phyloP scores from a whole-genome alignment of 2,888 invertebrate species.

The Tiphia femorata region DNA sequence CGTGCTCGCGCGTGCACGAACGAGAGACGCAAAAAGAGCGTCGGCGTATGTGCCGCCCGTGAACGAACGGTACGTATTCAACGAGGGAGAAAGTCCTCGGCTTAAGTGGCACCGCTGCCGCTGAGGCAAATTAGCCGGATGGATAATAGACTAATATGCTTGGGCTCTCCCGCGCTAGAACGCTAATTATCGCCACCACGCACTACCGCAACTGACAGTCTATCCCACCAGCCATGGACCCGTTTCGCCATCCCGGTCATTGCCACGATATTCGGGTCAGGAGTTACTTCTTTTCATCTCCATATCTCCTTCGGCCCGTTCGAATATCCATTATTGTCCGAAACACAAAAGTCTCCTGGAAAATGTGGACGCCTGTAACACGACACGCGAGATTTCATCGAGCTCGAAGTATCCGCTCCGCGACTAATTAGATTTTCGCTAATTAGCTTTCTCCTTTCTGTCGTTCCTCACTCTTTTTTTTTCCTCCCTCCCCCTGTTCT shows the following conservation, averaged over 20 bases:
- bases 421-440: conserved; percentile 40
- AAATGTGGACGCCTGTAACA: too few relatives aligned
- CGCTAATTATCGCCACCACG: conserved; percentile 28
- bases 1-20: neutral
- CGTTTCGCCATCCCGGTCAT: conserved; percentile 21
- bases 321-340: too few relatives aligned
- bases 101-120: conserved; percentile 26
- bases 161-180: conserved; percentile 19
- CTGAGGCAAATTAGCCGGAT: conserved; percentile 32
- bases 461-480: conserved; percentile 16
- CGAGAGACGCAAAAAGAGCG: conserved; percentile 2
- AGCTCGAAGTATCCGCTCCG: conserved; percentile 20
- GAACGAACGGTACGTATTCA: neutral
- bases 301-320: neutral
- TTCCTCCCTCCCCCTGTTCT: neutral
- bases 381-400: too few relatives aligned
- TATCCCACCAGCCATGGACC: neutral
- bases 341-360: too few relatives aligned
- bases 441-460: conserved; percentile 42
- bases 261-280: conserved; percentile 20
- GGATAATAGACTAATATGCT: conserved; percentile 28
- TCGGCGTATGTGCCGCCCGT: conserved; percentile 1
- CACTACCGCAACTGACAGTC: conserved; percentile 6
- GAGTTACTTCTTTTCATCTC: neutral
- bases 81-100: conserved; percentile 32